Base-by-base conservation (phyloP, 2,113 vertebrate species). In the Redunca redunca region DNA sequence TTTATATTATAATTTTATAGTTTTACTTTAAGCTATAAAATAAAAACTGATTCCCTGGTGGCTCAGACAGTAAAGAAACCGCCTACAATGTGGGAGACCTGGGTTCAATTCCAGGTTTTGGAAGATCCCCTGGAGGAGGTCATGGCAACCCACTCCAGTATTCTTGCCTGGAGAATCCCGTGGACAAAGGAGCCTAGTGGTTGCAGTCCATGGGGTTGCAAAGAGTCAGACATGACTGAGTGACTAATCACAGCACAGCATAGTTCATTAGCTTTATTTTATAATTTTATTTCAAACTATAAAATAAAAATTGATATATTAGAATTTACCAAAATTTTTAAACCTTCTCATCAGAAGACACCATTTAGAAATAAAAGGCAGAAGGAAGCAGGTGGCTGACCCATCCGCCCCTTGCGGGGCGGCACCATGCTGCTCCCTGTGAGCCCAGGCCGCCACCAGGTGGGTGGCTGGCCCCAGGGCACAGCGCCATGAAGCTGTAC, bases 401-500 rank as follows among this genome's bases (percentile, higher is more conserved):
- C 88, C 6, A 48, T 97, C 95, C 36, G 95, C 86, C 78, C 33
- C 46, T 28, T 0, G 17, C 64, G 50, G 95, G 21, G 82, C 28
- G 0, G 28, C 0, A 53, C 90, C 2, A 62, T 9, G 43, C 81
- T 28, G 77, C 81, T 62, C 10, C 46, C n/a, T 2, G 36, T 9
- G 33, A 82, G 43, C 77, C 3, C 48, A 36, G 7, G 57, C 36
- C 7, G 16, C 36, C 10, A 7, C 3, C 9, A 14, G n/a, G 91
- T 16, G 8, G 64, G 67, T 1, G 17, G 81, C 25, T 2, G 46
- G 50, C 67, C 94, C 0, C n/a, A 58, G 55, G 93, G 14, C 52
- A 21, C 25, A 88, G 28, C 50, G 16, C 77, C 97, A 99, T 99
- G 99, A 99, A 99, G 99, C 99, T 99, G 25, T 99, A 99, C 99